A percentile compares a stretch with the other conserved stretches of the same genome.
Conservation (phyloP, 2,888 invertebrate species). For the Eutolmus rufibarbis region DNA sequence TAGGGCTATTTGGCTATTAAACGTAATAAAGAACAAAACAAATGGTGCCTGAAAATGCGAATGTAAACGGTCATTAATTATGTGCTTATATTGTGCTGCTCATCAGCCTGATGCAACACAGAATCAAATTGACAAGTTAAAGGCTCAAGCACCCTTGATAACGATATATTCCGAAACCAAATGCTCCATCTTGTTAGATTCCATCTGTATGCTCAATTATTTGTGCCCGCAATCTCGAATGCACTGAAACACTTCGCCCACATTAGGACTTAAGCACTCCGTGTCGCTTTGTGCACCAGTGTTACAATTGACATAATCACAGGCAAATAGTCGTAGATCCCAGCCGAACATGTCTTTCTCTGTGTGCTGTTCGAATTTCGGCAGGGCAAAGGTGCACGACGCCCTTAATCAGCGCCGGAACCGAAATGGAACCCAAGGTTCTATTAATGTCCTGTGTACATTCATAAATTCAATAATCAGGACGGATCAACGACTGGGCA, state of each 20-base stretch:
- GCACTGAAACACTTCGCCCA: background rate
- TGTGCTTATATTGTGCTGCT: background rate
- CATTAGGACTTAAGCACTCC: background rate
- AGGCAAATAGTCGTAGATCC: background rate
- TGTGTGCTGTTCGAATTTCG: background rate
- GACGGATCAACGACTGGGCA: background rate
- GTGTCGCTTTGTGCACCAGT: background rate
- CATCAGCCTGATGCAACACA: background rate
- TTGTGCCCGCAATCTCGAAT: background rate
- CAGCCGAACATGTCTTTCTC: background rate
- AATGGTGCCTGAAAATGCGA: background rate
- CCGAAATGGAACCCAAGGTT: background rate
- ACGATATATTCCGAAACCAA: background rate
- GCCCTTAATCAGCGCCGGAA: background rate
- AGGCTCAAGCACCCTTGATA: background rate
- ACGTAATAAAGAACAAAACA: background rate
- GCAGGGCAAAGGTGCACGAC: background rate
- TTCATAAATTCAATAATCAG: conserved; percentile 34
- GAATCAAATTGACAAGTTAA: background rate
- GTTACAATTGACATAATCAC: background rate
- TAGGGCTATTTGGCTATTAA: too few species aligned
- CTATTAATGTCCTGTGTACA: background rate
- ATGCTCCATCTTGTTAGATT: background rate
- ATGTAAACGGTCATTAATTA: background rate
- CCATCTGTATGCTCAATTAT: background rate